Evolutionary conservation across 1,140 invertebrate species (phyloP).

Genomic region (Teleogryllus occipitalis): DNA sequence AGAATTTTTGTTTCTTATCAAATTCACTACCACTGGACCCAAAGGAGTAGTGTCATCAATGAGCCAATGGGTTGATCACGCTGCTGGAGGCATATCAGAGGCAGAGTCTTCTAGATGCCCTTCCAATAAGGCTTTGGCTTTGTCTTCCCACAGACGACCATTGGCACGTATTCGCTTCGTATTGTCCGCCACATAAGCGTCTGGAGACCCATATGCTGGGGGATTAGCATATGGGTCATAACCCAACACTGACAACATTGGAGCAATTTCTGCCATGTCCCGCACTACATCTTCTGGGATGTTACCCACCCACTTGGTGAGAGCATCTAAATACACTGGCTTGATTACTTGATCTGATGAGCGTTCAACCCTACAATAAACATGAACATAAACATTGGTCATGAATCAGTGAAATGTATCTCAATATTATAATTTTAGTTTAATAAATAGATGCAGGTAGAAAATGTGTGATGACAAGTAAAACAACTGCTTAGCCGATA

Average conservation of each 20-base stretch:
- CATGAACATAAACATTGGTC: background rate
- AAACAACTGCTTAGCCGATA: too few species aligned
- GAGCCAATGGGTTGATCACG: constrained; percentile 3
- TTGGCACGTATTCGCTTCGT: constrained; percentile 42
- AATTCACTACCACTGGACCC: constrained; percentile 3
- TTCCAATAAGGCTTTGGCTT: constrained; percentile 22
- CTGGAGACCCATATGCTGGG: constrained; percentile 83
- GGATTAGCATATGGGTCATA: constrained; percentile 93
- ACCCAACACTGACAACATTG: constrained; percentile 83
- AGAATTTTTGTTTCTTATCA: background rate
- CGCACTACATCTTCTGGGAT: constrained; percentile 83
- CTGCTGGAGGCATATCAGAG: constrained; percentile 14
- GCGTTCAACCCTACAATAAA: constrained; percentile 74
- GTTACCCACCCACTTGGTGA: constrained; percentile 92
- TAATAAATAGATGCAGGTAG: too few species aligned
- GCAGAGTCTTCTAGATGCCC: constrained; percentile 18
- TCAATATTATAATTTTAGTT: too few species aligned
- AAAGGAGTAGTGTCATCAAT: background rate
- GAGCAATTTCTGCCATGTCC: constrained; percentile 85
- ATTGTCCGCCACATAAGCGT: constrained; percentile 74
- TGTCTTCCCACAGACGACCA: constrained; percentile 30
- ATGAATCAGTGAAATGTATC: too few species aligned
- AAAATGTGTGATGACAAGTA: too few species aligned
- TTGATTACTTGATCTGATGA: constrained; percentile 99
- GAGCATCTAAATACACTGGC: constrained; percentile 91